Evolutionary conservation across 2,797 vertebrate genomes (phyloP), one percentile per base, ranked within the genome.

Genomic region (Acropternis orthonyx): DNA sequence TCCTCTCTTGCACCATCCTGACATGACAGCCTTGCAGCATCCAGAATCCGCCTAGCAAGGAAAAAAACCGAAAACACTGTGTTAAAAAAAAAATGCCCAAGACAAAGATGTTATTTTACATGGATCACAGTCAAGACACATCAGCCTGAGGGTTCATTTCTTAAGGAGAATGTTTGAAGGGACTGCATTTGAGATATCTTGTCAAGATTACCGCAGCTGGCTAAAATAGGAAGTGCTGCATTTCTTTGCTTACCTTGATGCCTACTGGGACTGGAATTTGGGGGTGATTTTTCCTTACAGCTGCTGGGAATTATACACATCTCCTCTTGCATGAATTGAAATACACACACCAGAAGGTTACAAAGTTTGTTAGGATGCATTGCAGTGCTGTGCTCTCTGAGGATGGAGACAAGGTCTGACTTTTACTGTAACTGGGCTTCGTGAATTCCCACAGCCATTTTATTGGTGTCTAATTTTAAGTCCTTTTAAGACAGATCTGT

Each of bases 21-120:
- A 46, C 26, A 18, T 2, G 7, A 62, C 77, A 91, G 61, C 30
- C 41, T 87, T 67, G 43, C 48, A 91, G 87, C 32, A 84, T 68
- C 61, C 87, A 73, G 52, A 80, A 71, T 73, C 59, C 94, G 95
- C 85, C 94, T 94, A 71, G 24, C 10, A 88, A 89, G 49, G 17
- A 24, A 23, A 43, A 62, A 14, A 41, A 72, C 4, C 48, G 8
- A 30, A n/a, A 36, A 7, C 21, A 21, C 28, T 36, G 32, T 39
- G 34, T 92, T 83, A 76, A 82, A 59, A 58, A 30, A 86, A 37
- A 37, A 49, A n/a, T 14, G 13, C 6, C 30, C 12, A 66, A 43
- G 21, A 14, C 20, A 84, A 74, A 76, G 3, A 10, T 20, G 10
- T 71, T 56, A 32, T 68, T 88, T 91, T 44, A 51, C 52, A 63